Evolutionary conservation across 2,113 vertebrate genomes (phyloP).

Genomic region (Triplophysa siluroides): DNA sequence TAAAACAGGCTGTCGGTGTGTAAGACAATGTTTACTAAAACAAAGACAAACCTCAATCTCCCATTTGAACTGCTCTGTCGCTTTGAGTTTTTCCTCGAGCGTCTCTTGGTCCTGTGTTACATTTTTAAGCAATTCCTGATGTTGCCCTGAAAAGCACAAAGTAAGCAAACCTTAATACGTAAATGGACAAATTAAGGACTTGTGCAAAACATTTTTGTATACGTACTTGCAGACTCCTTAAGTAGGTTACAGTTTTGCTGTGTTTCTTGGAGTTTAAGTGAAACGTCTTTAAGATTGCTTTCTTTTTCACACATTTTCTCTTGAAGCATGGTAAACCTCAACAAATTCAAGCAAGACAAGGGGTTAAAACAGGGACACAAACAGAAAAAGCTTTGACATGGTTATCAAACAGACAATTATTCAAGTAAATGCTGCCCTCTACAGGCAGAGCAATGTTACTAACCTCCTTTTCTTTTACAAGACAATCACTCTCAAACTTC

Average conservation of each 20-base stretch:
- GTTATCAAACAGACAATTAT: not conserved
- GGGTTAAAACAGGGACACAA: not conserved
- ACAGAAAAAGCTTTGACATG: not conserved
- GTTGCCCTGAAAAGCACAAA: conserved; percentile 65
- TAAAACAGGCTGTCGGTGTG: not conserved
- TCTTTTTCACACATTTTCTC: conserved; percentile 75
- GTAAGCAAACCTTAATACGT: conserved; percentile 2
- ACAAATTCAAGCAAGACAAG: not conserved
- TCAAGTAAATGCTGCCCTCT: conserved; percentile 16
- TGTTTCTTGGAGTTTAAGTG: conserved; percentile 74
- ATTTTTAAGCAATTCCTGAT: conserved; percentile 74
- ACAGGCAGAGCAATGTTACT: conserved; percentile 38
- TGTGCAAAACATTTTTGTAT: not conserved
- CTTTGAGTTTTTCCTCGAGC: conserved; percentile 76
- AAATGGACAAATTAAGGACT: not conserved
- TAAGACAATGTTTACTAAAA: not conserved
- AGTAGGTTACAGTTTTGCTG: conserved; percentile 72
- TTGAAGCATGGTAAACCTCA: conserved; percentile 78
- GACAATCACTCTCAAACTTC: conserved; percentile 75
- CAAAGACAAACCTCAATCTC: conserved; percentile 75
- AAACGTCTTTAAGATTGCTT: conserved; percentile 71
- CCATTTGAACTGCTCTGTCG: conserved; percentile 70
- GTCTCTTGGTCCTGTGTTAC: conserved; percentile 71
- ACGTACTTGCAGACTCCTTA: conserved; percentile 81
- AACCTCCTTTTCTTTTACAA: conserved; percentile 83